phyloP scores from a whole-genome alignment of 2,888 invertebrate genomes.

The Torymus aiolomorphi region DNA sequence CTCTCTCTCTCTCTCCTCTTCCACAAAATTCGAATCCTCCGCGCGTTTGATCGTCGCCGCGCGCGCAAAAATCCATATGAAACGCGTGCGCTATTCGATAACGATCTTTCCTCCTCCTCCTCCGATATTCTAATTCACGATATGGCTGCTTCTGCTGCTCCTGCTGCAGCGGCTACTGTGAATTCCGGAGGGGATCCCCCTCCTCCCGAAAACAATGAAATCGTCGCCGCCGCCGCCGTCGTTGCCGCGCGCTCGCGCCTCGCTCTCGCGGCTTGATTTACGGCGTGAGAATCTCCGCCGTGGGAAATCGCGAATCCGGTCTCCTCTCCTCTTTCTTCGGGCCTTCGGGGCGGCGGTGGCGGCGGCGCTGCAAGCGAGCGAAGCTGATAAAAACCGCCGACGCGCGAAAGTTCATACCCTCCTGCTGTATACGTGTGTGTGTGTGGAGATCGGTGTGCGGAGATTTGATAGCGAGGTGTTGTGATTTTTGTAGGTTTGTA shows the following conservation, averaged over 20 bases:
- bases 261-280: conserved; percentile 63
- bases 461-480: too few relatives aligned
- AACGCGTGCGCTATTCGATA: conserved; percentile 58
- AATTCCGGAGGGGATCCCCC: conserved; percentile 56
- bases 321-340: conserved; percentile 39
- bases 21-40: conserved; percentile 25
- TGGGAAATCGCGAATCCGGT: conserved; percentile 65
- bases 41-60: conserved; percentile 51
- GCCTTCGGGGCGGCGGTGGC: too few relatives aligned
- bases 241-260: neutral
- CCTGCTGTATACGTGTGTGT: neutral
- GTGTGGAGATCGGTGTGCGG: too few relatives aligned
- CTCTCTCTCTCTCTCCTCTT: too few relatives aligned
- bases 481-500: too few relatives aligned
- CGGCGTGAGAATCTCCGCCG: conserved; percentile 66
- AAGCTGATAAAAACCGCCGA: conserved; percentile 51
- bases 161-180: conserved; percentile 41
- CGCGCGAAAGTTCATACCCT: conserved; percentile 52
- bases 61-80: conserved; percentile 55
- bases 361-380: too few relatives aligned
- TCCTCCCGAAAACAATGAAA: conserved; percentile 64
- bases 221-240: conserved; percentile 46
- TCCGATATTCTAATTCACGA: conserved; percentile 65
- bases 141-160: conserved; percentile 58
- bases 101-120: conserved; percentile 41